Conservation (phyloP, 2,797 vertebrate species). For the Myiotriccus ornatus region DNA sequence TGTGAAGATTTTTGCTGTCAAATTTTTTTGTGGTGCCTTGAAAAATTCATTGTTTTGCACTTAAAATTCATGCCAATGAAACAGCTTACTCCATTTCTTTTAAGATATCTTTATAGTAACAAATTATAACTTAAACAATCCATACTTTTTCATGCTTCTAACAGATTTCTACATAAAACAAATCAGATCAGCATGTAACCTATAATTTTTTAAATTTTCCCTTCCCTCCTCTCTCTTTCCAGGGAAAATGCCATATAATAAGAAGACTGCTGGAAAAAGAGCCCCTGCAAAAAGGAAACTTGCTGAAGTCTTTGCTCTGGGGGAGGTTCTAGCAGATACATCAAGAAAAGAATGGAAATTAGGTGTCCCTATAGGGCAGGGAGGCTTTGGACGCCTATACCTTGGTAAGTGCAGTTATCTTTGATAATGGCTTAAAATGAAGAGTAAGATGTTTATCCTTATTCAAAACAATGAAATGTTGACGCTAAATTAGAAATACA, state of each 20-base stretch:
- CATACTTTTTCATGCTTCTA: neutral
- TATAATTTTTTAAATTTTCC: neutral
- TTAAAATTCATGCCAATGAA: neutral
- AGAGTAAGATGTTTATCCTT: neutral
- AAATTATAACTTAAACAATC: neutral
- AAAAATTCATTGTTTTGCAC: neutral
- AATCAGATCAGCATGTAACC: neutral
- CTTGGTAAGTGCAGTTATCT: constrained; percentile 79
- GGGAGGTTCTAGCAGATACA: constrained; percentile 88
- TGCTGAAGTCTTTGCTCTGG: constrained; percentile 87
- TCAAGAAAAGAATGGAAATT: constrained; percentile 91
- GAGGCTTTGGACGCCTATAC: constrained; percentile 93
- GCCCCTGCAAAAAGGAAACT: constrained; percentile 86
- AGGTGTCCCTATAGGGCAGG: constrained; percentile 87
- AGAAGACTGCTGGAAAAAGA: constrained; percentile 78
- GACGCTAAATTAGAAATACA: neutral
- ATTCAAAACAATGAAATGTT: neutral
- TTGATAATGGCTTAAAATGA: neutral
- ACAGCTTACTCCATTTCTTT: neutral
- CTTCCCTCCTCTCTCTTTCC: neutral
- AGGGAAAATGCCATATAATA: constrained; percentile 86
- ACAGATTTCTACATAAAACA: neutral
- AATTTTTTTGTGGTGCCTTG: neutral
- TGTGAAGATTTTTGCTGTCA: neutral
- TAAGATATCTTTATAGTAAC: neutral